A percentile compares a stretch with the other conserved stretches of the same genome.
phyloP scores from a whole-genome alignment of 2,888 invertebrate species.

The Acheta domesticus region DNA sequence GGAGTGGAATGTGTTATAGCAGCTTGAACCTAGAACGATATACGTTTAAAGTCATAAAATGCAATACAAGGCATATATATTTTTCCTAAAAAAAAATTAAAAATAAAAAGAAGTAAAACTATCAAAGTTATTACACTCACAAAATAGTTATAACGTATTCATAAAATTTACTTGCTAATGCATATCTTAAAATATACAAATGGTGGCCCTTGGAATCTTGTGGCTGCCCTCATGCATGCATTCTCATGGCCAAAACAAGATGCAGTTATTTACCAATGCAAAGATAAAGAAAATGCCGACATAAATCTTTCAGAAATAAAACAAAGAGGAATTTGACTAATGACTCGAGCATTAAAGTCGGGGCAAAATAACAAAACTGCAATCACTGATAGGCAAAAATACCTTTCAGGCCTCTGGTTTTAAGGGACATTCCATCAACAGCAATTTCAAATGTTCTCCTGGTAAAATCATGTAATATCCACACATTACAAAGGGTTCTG shows the following conservation, averaged over 20 bases:
- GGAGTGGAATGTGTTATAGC: not conserved
- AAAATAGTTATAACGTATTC: not conserved
- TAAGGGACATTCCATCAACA: not conserved
- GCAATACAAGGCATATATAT: not conserved
- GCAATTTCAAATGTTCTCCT: conserved; percentile 12
- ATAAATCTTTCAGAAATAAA: not conserved
- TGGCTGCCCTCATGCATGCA: conserved; percentile 9
- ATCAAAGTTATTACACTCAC: not conserved
- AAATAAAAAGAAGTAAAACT: not conserved
- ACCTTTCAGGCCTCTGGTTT: not conserved
- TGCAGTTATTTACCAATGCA: conserved; percentile 1
- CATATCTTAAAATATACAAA: not conserved
- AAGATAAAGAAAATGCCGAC: not conserved
- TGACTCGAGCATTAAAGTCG: conserved; percentile 9
- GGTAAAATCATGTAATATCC: conserved; percentile 7
- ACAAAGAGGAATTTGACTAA: not conserved
- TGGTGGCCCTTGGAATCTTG: not conserved
- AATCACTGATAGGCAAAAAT: conserved; percentile 9
- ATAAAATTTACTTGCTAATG: not conserved
- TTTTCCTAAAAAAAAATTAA: not conserved
- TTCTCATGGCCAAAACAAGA: conserved; percentile 1
- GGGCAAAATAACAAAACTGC: not conserved
- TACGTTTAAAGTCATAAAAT: not conserved
- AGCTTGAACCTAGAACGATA: conserved; percentile 9
- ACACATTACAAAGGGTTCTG: conserved; percentile 1